Evolutionary conservation across 2,888 invertebrate species (phyloP).

Genomic region (Ormyrus nitidulus): DNA sequence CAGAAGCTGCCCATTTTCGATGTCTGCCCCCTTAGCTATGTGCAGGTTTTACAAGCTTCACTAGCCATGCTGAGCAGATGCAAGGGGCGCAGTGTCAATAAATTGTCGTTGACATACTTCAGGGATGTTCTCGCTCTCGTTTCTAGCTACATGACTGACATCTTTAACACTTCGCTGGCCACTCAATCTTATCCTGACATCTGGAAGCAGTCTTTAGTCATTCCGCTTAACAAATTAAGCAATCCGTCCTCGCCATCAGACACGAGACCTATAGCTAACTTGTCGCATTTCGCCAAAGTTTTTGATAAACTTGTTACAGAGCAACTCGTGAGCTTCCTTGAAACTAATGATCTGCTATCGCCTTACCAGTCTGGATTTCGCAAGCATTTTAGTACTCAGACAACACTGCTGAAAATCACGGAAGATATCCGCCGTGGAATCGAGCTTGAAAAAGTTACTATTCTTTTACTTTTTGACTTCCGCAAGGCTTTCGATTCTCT

Average conservation of each 20-base stretch:
- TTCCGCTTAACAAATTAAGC: background rate
- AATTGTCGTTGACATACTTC: background rate
- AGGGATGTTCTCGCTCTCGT: background rate
- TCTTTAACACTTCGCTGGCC: background rate
- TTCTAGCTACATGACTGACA: background rate
- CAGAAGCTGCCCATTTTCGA: background rate
- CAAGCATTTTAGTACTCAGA: background rate
- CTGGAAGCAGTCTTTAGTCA: background rate
- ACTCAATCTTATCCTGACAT: background rate
- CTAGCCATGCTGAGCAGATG: background rate
- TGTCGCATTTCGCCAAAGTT: constrained; percentile 13
- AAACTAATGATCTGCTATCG: background rate
- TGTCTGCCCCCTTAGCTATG: background rate
- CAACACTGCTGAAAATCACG: constrained; percentile 1
- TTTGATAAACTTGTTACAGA: background rate
- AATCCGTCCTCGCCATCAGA: background rate
- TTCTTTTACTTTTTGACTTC: constrained; percentile 1
- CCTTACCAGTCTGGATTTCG: background rate
- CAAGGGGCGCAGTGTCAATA: background rate
- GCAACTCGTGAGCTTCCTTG: background rate
- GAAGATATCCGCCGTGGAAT: constrained; percentile 1
- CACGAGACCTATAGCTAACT: constrained; percentile 3
- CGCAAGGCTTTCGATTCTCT: background rate
- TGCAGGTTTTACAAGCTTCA: background rate
- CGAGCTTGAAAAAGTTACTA: background rate